Evolutionary conservation across 2,888 invertebrate species (phyloP), one percentile per base, ranked within the genome.

Genomic region (Drosophila fulvimacula): DNA sequence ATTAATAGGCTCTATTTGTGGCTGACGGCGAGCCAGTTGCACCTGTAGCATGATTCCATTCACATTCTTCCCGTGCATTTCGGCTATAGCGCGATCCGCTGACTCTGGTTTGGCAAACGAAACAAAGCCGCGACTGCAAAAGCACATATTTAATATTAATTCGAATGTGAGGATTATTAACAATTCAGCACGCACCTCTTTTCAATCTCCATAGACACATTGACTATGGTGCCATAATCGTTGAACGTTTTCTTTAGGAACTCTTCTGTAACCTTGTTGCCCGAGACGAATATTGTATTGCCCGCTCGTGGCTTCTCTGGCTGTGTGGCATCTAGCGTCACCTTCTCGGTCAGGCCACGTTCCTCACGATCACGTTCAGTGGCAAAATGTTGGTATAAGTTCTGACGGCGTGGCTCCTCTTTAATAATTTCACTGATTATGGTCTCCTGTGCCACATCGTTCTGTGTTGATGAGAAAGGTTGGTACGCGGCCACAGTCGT

Each of bases 41-140:
- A 97, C 97, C 90, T 96, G 95, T 89, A 98, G 92, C 72, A 95
- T 95, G 69, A 96, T 95, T 15, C 95, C 95, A 34, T 95, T 95
- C 2, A 96, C 95, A 93, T 95, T 95, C 81, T 95, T 95, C 15
- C 95, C 95, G 92, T 96, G 95, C 94, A 96, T 95, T 77, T 97
- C 96, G 36, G 95, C 94, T 76, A 98, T 97, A 0, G 98, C 98
- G 73, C 96, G 94, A 63, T 97, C 96, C 3, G 98, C 97, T 51
- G 96, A 95, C 79, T 98, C 98, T 15, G 96, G 94, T 82, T 96
- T 97, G 73, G 98, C 97, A 93, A 98, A 98, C 3, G 98, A 97
- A 17, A 98, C 94, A 93, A 97, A 98, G 10, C 97, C 98, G 82
- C 96, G 95, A 89, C 97, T 97, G 93, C 62, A 94, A 61, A 7